These are phyloP conservation scores for Psammodynastes pulverulentus DNA, from an alignment of 2,113 vertebrate genomes.

Conservation along the genomic window DNA sequence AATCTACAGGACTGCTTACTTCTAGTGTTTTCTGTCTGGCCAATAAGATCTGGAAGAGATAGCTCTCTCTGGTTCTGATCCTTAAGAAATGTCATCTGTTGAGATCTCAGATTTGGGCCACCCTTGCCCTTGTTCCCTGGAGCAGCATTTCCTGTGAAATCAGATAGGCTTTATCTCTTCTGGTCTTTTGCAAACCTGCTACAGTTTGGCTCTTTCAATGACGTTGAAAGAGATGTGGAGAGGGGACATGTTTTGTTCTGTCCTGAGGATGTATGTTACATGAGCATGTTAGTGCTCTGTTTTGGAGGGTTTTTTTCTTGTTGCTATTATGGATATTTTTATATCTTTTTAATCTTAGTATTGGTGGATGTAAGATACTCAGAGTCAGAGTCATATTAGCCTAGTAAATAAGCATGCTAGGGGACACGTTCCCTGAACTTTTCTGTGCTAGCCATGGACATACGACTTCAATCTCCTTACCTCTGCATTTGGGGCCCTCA, in stretches of 20 bases:
- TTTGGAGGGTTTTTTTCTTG: fast-evolving
- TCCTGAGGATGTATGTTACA: background rate
- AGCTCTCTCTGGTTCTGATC: background rate
- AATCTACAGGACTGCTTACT: background rate
- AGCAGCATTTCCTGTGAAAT: background rate
- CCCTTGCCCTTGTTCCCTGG: background rate
- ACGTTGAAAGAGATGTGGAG: background rate
- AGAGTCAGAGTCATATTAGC: background rate
- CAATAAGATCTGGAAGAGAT: background rate
- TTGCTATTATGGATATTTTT: background rate
- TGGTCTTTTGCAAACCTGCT: background rate
- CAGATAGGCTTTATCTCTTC: background rate
- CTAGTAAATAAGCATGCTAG: background rate
- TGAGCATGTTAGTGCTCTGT: background rate
- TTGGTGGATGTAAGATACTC: background rate
- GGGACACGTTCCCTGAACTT: background rate
- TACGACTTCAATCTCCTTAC: background rate
- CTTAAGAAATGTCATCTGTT: background rate
- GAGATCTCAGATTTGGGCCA: background rate
- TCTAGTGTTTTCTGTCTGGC: background rate
- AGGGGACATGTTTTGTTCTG: background rate
- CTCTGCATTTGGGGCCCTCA: background rate
- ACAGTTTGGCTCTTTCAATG: background rate
- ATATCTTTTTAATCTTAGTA: background rate
- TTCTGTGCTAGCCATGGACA: background rate